Percentiles rank a stretch among this genome's conserved stretches.
Evolutionary conservation across 2,113 vertebrate species (phyloP).

Genomic region (Paratilapia polleni): DNA sequence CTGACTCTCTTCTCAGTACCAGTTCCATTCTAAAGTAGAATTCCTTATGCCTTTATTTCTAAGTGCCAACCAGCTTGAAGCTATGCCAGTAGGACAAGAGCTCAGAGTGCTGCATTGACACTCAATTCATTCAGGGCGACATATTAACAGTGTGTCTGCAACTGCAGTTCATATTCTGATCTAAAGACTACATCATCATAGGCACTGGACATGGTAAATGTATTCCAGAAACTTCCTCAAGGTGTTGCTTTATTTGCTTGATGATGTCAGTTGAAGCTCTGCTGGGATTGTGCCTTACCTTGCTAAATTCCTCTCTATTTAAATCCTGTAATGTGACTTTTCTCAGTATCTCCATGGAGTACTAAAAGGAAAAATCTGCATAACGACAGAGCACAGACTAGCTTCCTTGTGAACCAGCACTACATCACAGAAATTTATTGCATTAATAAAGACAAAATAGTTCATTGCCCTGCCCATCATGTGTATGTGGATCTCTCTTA

Average conservation of each 20-base stretch:
- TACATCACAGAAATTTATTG: slow-evolving; percentile 14
- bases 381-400: slow-evolving; percentile 3
- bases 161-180: slow-evolving; percentile 7
- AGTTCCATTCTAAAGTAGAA: background rate
- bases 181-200: background rate
- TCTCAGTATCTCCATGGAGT: background rate
- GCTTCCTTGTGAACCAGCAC: slow-evolving; percentile 9
- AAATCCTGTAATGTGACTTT: background rate
- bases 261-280: background rate
- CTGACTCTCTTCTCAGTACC: background rate
- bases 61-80: slow-evolving; percentile 20
- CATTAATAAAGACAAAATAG: background rate
- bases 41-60: slow-evolving; percentile 1
- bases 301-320: background rate
- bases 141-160: background rate
- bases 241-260: background rate
- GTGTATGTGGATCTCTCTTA: background rate
- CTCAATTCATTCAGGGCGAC: background rate
- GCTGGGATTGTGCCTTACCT: background rate
- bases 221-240: slow-evolving; percentile 14
- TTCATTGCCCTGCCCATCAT: background rate
- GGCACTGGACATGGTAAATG: background rate
- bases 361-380: slow-evolving; percentile 19
- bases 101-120: slow-evolving; percentile 58
- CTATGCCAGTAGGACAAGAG: slow-evolving; percentile 40